Conservation (phyloP, 2,888 invertebrate genomes). For the Ophion slaviceki region DNA sequence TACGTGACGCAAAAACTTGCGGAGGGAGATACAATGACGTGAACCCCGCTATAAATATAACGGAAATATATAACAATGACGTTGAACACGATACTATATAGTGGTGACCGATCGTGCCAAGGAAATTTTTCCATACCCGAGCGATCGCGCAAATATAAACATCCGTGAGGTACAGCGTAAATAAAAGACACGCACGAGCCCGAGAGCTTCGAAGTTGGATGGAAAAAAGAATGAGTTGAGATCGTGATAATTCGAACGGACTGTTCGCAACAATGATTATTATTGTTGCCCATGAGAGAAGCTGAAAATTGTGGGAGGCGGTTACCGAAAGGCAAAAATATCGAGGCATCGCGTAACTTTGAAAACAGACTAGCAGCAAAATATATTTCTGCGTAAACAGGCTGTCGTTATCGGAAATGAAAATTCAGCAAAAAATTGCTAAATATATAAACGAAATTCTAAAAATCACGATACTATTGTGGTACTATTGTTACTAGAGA, state of each 20-base stretch:
- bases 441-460: background rate
- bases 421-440: background rate
- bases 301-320: background rate
- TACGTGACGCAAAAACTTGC: background rate
- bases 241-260: background rate
- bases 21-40: background rate
- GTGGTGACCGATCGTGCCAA: background rate
- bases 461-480: too few relatives aligned
- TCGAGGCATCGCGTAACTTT: background rate
- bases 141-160: background rate
- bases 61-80: background rate
- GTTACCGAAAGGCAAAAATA: background rate
- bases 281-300: background rate
- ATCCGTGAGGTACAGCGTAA: background rate
- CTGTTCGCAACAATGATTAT: background rate
- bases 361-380: background rate
- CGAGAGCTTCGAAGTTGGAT: background rate
- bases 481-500: too few relatives aligned
- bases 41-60: background rate
- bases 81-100: conserved; percentile 11
- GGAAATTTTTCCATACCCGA: conserved; percentile 4
- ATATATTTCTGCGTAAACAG: background rate
- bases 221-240: background rate
- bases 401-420: background rate
- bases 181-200: background rate